A percentile compares a stretch with the other conserved stretches of the same genome.
These are phyloP conservation scores for Xestia rhomboidea DNA, from an alignment of 2,888 invertebrate genomes.

Conservation along the genomic window DNA sequence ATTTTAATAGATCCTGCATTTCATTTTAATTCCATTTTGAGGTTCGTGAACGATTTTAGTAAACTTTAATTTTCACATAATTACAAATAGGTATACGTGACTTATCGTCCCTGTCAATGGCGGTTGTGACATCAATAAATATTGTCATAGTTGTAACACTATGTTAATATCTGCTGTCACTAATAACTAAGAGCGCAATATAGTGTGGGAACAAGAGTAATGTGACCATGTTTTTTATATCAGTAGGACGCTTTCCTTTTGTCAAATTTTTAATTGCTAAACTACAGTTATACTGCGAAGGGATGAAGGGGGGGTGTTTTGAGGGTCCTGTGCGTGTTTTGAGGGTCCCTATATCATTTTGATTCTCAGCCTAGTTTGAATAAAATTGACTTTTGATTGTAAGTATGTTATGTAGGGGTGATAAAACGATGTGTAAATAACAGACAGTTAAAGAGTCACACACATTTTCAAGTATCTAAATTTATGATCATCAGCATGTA, in stretches of 20 bases:
- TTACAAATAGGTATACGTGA: neutral
- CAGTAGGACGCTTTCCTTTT: neutral
- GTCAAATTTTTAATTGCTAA: neutral
- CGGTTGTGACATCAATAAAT: conserved; percentile 24
- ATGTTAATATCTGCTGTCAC: conserved; percentile 21
- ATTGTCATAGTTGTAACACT: conserved; percentile 15
- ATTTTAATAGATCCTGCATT: neutral
- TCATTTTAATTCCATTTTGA: neutral
- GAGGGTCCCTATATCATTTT: neutral
- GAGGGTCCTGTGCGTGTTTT: neutral
- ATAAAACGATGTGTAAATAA: neutral
- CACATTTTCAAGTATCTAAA: neutral
- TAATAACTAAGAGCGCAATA: conserved; percentile 35
- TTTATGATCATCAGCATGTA: neutral
- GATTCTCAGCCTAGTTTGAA: neutral
- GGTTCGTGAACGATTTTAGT: neutral
- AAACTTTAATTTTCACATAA: neutral
- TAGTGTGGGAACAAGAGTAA: neutral
- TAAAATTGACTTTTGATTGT: neutral
- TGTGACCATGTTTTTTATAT: neutral
- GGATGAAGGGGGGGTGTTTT: neutral
- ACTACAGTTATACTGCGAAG: neutral
- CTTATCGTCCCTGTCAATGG: neutral
- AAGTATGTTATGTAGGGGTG: neutral
- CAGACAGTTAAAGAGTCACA: no score